Base-by-base conservation (phyloP, 2,113 vertebrate species). In the Columba livia region DNA sequence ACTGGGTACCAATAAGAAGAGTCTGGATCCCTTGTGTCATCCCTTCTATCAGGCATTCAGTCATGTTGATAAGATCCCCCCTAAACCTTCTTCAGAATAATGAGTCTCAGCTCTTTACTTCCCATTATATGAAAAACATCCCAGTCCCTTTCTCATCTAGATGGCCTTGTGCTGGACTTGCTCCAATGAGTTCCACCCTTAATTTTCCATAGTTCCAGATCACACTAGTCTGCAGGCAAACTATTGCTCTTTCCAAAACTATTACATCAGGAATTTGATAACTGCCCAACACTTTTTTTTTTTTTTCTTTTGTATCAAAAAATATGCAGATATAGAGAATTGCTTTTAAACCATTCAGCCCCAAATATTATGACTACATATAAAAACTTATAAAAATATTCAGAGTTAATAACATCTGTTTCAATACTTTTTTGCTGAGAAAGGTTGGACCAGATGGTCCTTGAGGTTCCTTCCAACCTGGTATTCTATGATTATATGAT, bases 201-300 rank as follows among this genome's bases (percentile, higher is more conserved):
- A 7, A n/a, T 82, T 67, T 87, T 36, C 19, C 24, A 26, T 44
- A 74, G 50, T 10, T 58, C 12, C 44, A 60, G 23, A 44, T 44
- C 38, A 54, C 31, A 44, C 10, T 65, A 12, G 15, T 83, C 28
- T 83, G 29, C 23, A 83, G 38, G 34, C 5, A 86, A 79, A 51
- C 1, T 34, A 10, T 4, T 67, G 2, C 4, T 16, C 19, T 66
- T 62, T 29, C 24, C n/a, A 57, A 86, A 94, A 38, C 7, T 2
- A 5, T 31, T 53, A 60, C 11, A 47, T 12, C 24, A 19, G 14
- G 29, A 80, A 40, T 10, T 38, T 38, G 2, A 23, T n/a, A 80
- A 34, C 4, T 5, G 6, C 3, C 6, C 6, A 60, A 15, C 1
- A 1, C 10, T 29, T 48, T 64, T 13, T 44, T 73, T 44, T 17